Percentiles rank a stretch among this genome's conserved stretches.
phyloP scores from a whole-genome alignment of 2,888 invertebrate genomes.

The Erebia aethiops region DNA sequence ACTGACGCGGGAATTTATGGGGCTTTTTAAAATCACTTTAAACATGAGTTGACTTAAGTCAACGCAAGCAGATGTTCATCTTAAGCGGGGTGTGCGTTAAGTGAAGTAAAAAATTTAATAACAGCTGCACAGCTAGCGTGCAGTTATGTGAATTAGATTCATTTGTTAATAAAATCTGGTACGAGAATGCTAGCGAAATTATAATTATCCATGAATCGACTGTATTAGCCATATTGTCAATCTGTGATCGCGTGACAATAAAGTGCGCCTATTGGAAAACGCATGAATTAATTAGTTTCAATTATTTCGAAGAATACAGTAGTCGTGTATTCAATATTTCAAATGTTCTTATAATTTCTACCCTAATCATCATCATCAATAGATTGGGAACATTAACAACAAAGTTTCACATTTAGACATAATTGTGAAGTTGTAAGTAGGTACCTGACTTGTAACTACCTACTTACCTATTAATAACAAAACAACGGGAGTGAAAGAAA shows the following conservation, averaged over 20 bases:
- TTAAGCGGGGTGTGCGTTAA: constrained; percentile 55
- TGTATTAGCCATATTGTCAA: constrained; percentile 16
- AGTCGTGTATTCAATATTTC: not conserved
- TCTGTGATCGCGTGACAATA: constrained; percentile 21
- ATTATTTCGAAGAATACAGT: constrained; percentile 1
- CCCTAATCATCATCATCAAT: not conserved
- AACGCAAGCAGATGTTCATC: constrained; percentile 64
- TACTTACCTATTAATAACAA: not conserved
- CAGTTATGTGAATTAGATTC: constrained; percentile 48
- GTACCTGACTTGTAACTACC: not conserved
- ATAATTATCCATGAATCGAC: constrained; percentile 22
- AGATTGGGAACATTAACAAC: too few species aligned
- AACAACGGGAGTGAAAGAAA: too few species aligned
- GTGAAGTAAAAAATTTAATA: constrained; percentile 52
- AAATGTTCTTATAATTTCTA: not conserved
- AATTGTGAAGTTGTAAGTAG: too few species aligned
- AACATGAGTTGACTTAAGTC: constrained; percentile 38
- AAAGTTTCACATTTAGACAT: too few species aligned
- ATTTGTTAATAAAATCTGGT: constrained; percentile 27
- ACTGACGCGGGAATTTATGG: constrained; percentile 53
- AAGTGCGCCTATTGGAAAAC: constrained; percentile 16
- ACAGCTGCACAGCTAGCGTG: constrained; percentile 49
- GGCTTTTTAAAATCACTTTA: constrained; percentile 52
- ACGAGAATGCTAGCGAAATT: constrained; percentile 36
- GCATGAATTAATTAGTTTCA: constrained; percentile 6